These are phyloP conservation scores for Loriculus beryllinus DNA, from an alignment of 2,797 vertebrate genomes.

Conservation along the genomic window DNA sequence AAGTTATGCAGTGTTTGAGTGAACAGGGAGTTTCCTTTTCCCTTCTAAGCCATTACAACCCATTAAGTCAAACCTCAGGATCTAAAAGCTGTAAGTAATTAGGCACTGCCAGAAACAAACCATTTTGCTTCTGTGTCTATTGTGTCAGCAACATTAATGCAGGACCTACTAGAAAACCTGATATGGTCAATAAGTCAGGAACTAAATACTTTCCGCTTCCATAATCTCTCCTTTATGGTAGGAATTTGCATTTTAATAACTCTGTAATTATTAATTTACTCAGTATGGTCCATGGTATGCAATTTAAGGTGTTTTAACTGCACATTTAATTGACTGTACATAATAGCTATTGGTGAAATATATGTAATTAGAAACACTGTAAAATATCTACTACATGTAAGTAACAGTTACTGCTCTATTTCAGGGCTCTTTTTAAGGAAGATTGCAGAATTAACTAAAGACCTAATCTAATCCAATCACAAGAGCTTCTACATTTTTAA, in stretches of 20 bases:
- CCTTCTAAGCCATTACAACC: not conserved
- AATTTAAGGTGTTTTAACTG: slow-evolving; percentile 40
- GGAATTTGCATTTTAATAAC: slow-evolving; percentile 58
- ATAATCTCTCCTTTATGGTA: not conserved
- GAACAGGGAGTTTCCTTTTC: not conserved
- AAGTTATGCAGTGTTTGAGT: not conserved
- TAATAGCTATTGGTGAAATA: slow-evolving; percentile 39
- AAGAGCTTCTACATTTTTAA: not conserved
- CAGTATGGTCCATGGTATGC: not conserved
- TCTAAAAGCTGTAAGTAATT: slow-evolving; percentile 11
- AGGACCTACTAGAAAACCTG: not conserved
- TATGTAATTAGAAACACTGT: not conserved
- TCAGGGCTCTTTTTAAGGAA: not conserved
- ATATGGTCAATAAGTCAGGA: slow-evolving; percentile 22
- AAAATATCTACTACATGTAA: not conserved
- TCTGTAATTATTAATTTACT: slow-evolving; percentile 62
- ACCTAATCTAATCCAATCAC: not conserved
- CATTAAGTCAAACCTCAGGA: not conserved
- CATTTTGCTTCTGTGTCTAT: not conserved
- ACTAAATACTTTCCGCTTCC: not conserved
- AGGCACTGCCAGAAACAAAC: not conserved
- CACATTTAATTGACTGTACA: slow-evolving; percentile 34
- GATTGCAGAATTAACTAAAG: slow-evolving; percentile 35
- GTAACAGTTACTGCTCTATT: not conserved
- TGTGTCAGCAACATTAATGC: not conserved